These are phyloP conservation scores for Apostichopus japonicus DNA, from an alignment of 35 echinoderm and acorn worm genomes.

Conservation along the genomic window DNA sequence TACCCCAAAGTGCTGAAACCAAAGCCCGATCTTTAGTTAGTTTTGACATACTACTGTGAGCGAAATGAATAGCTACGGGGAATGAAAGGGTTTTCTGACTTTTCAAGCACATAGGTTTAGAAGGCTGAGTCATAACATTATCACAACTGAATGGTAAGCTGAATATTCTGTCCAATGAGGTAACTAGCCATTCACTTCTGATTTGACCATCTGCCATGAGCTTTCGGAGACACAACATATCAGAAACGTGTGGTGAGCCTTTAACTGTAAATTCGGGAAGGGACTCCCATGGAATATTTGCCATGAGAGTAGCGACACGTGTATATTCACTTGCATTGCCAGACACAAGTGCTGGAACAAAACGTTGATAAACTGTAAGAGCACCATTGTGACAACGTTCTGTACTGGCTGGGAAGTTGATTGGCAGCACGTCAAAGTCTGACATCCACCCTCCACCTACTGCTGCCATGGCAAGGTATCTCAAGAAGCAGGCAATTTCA, in stretches of 20 bases:
- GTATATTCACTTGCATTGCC: conserved; percentile 24
- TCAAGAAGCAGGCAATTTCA: conserved; percentile 11
- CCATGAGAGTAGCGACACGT: conserved; percentile 14
- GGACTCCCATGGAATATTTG: conserved; percentile 9
- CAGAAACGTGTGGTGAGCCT: conserved; percentile 5
- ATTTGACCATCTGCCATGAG: neutral
- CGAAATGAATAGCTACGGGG: neutral
- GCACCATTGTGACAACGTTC: neutral
- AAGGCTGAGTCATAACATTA: too few relatives aligned
- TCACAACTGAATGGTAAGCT: too few relatives aligned
- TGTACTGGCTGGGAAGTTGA: neutral
- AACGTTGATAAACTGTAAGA: neutral
- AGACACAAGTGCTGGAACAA: conserved; percentile 12
- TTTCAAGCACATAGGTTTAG: neutral
- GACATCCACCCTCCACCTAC: conserved; percentile 44
- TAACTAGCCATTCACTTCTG: too few relatives aligned
- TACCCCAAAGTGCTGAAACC: neutral
- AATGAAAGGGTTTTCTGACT: neutral
- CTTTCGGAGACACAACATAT: neutral
- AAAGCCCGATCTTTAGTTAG: neutral
- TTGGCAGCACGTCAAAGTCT: conserved; percentile 13
- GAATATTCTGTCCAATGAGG: too few relatives aligned
- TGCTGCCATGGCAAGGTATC: conserved; percentile 26
- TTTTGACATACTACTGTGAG: neutral
- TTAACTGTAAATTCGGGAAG: neutral